phyloP scores from a whole-genome alignment of 2,113 vertebrate species.

The Plectropomus leopardus region DNA sequence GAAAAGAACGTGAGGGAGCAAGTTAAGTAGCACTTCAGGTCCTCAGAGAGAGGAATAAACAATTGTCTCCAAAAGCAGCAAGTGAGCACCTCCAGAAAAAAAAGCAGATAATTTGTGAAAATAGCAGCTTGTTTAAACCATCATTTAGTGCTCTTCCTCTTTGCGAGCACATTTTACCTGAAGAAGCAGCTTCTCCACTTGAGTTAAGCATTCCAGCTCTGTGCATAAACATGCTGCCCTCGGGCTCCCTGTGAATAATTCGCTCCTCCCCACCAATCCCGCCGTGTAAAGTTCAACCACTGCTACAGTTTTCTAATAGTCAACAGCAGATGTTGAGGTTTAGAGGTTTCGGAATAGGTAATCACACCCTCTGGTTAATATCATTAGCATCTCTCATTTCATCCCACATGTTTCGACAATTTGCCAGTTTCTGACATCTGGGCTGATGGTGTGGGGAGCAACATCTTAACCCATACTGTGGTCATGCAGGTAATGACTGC shows the following conservation, averaged over 20 bases:
- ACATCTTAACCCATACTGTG: background rate
- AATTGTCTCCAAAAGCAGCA: background rate
- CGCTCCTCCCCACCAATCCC: slow-evolving; percentile 25
- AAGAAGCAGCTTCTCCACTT: slow-evolving; percentile 4
- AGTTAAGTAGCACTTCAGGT: background rate
- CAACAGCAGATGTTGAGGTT: slow-evolving; percentile 59
- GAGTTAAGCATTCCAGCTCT: slow-evolving; percentile 14
- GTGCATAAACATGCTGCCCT: slow-evolving; percentile 29
- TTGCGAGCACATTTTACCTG: background rate
- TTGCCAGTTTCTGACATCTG: slow-evolving; percentile 8
- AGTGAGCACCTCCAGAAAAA: background rate
- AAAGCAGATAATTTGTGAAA: background rate
- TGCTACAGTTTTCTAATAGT: slow-evolving; percentile 43
- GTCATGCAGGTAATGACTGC: background rate
- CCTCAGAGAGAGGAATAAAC: background rate
- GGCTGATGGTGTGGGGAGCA: background rate
- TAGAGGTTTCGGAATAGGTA: slow-evolving; percentile 37
- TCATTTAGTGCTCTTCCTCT: background rate
- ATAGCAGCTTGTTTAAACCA: background rate
- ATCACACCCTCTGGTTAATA: slow-evolving; percentile 47
- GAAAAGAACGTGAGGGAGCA: background rate
- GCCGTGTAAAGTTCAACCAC: slow-evolving; percentile 45
- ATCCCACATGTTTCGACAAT: slow-evolving; percentile 24
- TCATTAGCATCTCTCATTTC: slow-evolving; percentile 32
- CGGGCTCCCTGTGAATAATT: slow-evolving; percentile 44